A percentile compares a stretch with the other conserved stretches of the same genome.
Conservation (phyloP, 2,888 invertebrate species). For the Xestia xanthographa region DNA sequence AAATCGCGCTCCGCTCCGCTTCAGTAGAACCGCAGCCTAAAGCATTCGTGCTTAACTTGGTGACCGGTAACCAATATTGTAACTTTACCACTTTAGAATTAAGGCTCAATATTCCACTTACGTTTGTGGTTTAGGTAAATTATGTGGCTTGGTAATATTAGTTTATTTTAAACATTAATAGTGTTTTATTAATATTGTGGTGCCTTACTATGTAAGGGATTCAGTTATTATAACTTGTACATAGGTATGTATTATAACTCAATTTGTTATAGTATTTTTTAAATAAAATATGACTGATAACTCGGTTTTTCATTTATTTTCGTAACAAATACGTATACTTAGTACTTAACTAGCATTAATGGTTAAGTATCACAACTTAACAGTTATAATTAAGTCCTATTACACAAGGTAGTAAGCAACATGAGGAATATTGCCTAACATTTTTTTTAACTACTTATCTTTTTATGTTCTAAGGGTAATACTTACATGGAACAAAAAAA, state of each 20-base stretch:
- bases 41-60: background rate
- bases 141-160: background rate
- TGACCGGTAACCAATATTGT: conserved; percentile 6
- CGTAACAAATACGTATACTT: too few relatives aligned
- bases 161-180: background rate
- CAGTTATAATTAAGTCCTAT: background rate
- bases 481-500: background rate
- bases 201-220: conserved; percentile 46
- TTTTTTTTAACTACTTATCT: background rate
- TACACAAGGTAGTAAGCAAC: background rate
- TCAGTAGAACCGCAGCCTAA: too few relatives aligned
- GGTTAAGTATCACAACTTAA: background rate
- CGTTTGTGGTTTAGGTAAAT: background rate
- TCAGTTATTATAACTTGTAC: conserved; percentile 4
- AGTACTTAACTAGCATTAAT: too few relatives aligned
- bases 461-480: too few relatives aligned
- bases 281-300: conserved; percentile 39
- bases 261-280: conserved; percentile 28
- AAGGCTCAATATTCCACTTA: conserved; percentile 6
- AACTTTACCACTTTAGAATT: background rate
- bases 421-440: background rate
- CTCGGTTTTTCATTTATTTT: conserved; percentile 32
- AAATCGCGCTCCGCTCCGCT: too few relatives aligned
- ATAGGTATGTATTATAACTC: conserved; percentile 1
- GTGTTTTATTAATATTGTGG: conserved; percentile 1